Base-by-base conservation (phyloP, 2,888 invertebrate species). In the Standfussiana lucernea region DNA sequence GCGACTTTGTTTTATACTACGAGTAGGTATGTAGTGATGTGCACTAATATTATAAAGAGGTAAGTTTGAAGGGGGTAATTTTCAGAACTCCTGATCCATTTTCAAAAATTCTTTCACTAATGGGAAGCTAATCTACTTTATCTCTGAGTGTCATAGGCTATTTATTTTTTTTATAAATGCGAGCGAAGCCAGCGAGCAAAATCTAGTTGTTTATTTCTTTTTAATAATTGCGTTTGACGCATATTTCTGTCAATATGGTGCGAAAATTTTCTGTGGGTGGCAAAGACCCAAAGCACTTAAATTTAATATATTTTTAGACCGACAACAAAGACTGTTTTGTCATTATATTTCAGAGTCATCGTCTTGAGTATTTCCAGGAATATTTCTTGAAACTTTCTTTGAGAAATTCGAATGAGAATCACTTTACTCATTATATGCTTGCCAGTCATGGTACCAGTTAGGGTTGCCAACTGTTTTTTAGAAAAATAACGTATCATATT, bases 331-430 rank as follows among this genome's bases (percentile, higher is more conserved):
- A 50, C n/a, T 35, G 32, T 32, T 53, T 64, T 70, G 21, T 45
- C n/a, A 21, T 47, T 47, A 40, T 40, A 77, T 74, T 81, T 61
- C 65, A 66, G 56, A 7, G 79, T 77, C 79, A 59, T 42, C n/a
- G 59, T 47, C 59, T 69, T 70, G 24, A 77, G 35, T 40, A 47
- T 79, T 47, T 70, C 35, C 70, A 69, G 40, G 28, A 77, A 59
- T 24, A 21, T 69, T 47, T 79, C 18, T 59, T 53, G 10, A 6
- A 68, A 70, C 47, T 61, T 77, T 79, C 77, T 59, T 70, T 42
- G 21, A 18, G 59, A 28, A 50, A 50, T 61, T 35, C n/a, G 18
- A 79, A 50, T 61, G 61, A 50, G 18, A 50, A 35, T 42, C 7
- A 21, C 45, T 56, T 53, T 10, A 21, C 28, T 45, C 18, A 28